Conservation (phyloP, 2,888 invertebrate species). For the Cylloceria caligata region DNA sequence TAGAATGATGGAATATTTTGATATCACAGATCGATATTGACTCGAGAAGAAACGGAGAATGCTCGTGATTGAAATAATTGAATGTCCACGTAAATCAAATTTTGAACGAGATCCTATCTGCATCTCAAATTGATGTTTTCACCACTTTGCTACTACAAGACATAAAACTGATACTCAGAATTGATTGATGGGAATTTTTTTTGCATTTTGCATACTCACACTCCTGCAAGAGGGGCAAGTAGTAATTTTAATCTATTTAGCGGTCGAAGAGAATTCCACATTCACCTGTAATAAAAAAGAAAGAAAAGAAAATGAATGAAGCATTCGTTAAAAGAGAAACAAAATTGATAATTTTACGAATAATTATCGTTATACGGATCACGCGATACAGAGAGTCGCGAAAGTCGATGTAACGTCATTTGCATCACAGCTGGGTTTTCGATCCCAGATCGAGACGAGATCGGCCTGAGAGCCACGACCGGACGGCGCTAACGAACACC, state of each 20-base stretch:
- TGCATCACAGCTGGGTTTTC: slow-evolving; percentile 28
- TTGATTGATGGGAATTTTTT: slow-evolving; percentile 11
- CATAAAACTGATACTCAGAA: not conserved
- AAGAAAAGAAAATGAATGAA: slow-evolving; percentile 22
- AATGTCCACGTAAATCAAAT: not conserved
- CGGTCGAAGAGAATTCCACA: slow-evolving; percentile 22
- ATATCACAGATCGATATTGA: not conserved
- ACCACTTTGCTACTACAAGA: not conserved
- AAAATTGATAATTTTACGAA: slow-evolving; percentile 30
- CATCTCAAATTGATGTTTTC: not conserved
- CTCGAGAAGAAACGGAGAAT: not conserved
- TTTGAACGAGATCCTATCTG: not conserved
- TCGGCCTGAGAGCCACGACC: slow-evolving; percentile 41
- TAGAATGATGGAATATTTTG: not conserved
- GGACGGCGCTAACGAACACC: slow-evolving; percentile 68
- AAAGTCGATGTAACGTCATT: slow-evolving; percentile 42
- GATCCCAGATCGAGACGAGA: slow-evolving; percentile 36
- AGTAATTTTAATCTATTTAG: slow-evolving; percentile 10
- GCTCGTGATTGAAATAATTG: not conserved
- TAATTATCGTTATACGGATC: slow-evolving; percentile 55
- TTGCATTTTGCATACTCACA: slow-evolving; percentile 15
- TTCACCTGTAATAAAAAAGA: slow-evolving; percentile 68
- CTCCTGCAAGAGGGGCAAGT: not conserved
- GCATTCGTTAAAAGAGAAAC: not conserved
- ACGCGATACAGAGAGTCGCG: slow-evolving; percentile 49